phyloP scores from a whole-genome alignment of 2,888 invertebrate species.

The Terebella lapidaria region DNA sequence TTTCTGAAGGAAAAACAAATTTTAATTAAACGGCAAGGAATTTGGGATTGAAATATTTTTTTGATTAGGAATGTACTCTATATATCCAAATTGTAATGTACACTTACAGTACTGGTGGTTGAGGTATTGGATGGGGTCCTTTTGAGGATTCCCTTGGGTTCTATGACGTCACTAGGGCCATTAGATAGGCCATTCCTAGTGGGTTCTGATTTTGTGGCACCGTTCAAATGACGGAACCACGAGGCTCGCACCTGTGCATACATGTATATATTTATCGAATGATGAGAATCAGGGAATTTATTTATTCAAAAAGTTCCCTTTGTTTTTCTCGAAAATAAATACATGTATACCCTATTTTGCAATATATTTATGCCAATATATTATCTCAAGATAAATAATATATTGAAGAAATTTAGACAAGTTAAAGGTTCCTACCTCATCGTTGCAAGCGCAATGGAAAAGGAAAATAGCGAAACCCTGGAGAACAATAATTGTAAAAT shows the following conservation, averaged over 20 bases:
- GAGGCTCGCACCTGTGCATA: not conserved
- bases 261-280: no score
- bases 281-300: not conserved
- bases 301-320: not conserved
- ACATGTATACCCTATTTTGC: not conserved
- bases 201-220: not conserved
- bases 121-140: not conserved
- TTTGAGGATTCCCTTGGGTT: not conserved
- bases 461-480: constrained; percentile 1
- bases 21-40: no score
- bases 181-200: not conserved
- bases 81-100: no score
- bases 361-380: not conserved
- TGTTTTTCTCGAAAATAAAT: not conserved
- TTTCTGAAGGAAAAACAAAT: no score
- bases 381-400: not conserved
- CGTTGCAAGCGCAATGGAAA: not conserved
- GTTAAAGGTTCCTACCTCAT: not conserved
- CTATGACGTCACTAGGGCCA: not conserved
- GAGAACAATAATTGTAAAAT: not conserved
- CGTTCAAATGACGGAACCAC: not conserved
- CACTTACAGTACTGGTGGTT: not conserved
- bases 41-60: no score
- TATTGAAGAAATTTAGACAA: no score
- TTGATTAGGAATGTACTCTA: no score